phyloP scores from a whole-genome alignment of 30 jellyfish, hydroid and myxozoan genomes.

The Aurelia coerulea region DNA sequence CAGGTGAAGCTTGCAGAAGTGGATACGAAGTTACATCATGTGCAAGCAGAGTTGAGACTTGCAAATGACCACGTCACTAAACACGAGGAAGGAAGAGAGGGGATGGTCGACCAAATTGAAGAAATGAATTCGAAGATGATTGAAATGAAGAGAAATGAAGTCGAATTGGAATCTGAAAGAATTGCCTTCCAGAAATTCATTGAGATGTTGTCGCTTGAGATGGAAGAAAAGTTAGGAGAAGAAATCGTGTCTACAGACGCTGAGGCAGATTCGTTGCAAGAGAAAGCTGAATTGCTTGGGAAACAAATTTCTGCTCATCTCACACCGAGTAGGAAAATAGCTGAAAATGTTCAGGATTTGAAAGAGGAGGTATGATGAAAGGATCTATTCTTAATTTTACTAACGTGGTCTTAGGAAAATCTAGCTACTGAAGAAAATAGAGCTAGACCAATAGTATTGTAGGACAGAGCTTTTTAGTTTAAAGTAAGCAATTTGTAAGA shows the following conservation, averaged over 20 bases:
- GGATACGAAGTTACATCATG: conserved; percentile 76
- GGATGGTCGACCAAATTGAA: conserved; percentile 65
- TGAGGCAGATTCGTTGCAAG: conserved; percentile 86
- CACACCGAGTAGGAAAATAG: conserved; percentile 85
- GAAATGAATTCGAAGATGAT: conserved; percentile 71
- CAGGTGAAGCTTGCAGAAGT: conserved; percentile 66
- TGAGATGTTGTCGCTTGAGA: conserved; percentile 91
- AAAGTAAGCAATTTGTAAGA: too few relatives aligned
- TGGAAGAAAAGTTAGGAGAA: conserved; percentile 97
- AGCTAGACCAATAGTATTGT: too few relatives aligned
- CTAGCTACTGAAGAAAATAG: too few relatives aligned
- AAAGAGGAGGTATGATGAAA: conserved; percentile 76
- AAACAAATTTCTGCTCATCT: conserved; percentile 88
- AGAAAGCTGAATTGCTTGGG: conserved; percentile 93
- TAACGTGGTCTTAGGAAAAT: too few relatives aligned
- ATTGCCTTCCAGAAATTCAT: conserved; percentile 89
- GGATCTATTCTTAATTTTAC: too few relatives aligned
- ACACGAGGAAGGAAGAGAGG: conserved; percentile 57
- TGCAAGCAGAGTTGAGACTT: conserved; percentile 70
- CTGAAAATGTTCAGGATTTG: conserved; percentile 90
- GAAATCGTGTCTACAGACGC: conserved; percentile 90
- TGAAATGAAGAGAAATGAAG: conserved; percentile 85
- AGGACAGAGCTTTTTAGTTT: too few relatives aligned
- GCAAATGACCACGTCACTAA: conserved; percentile 29
- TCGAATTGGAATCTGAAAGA: conserved; percentile 86